phyloP scores from a whole-genome alignment of 1,140 invertebrate species.

The Saccostrea glomerata region DNA sequence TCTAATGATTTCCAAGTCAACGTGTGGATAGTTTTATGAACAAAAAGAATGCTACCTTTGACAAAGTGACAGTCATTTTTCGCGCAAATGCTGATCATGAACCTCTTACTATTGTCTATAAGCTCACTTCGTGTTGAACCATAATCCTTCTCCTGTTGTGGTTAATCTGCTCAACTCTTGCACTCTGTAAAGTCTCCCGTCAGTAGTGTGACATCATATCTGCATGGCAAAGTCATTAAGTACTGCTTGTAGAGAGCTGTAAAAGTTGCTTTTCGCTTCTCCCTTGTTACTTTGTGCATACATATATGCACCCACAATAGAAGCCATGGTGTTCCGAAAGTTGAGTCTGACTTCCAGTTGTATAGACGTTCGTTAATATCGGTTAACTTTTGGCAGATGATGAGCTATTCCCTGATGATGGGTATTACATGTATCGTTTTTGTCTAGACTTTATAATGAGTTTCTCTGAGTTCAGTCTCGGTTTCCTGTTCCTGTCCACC shows the following conservation, averaged over 20 bases:
- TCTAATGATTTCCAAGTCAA: background rate
- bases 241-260: constrained; percentile 41
- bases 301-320: constrained; percentile 34
- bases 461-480: constrained; percentile 29
- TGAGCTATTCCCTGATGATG: constrained; percentile 43
- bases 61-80: constrained; percentile 45
- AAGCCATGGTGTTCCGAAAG: constrained; percentile 18
- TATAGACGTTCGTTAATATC: background rate
- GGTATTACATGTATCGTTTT: background rate
- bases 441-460: constrained; percentile 24
- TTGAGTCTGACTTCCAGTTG: constrained; percentile 32
- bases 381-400: background rate
- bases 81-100: constrained; percentile 49
- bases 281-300: constrained; percentile 44
- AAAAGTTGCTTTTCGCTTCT: constrained; percentile 54
- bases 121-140: constrained; percentile 51
- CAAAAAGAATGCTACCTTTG: constrained; percentile 55
- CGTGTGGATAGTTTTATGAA: constrained; percentile 61
- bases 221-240: constrained; percentile 36
- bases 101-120: constrained; percentile 49
- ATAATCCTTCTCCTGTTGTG: constrained; percentile 59
- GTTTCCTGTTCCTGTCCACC: constrained; percentile 45
- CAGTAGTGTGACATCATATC: constrained; percentile 48
- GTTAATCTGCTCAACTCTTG: constrained; percentile 40
- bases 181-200: constrained; percentile 78